Conservation (phyloP, 1,140 invertebrate genomes). For the Brachionus plicatilis region DNA sequence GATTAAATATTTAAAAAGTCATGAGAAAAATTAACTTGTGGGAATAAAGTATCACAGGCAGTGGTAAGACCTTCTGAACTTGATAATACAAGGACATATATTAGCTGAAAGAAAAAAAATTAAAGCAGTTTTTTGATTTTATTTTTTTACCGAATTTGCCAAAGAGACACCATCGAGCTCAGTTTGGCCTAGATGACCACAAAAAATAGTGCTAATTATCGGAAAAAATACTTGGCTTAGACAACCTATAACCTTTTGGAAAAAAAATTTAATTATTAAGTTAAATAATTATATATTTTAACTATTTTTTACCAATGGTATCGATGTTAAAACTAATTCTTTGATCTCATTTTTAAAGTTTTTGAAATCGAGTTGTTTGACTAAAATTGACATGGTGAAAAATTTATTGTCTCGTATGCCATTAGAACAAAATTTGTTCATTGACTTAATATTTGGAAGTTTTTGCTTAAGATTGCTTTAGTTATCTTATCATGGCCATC, state of each 20-base stretch:
- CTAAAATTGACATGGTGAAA: background rate
- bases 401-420: background rate
- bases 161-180: constrained; percentile 34
- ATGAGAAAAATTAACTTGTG: background rate
- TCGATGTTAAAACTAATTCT: background rate
- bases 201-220: constrained; percentile 19
- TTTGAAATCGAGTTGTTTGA: background rate
- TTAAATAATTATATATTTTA: no score
- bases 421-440: background rate
- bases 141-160: background rate
- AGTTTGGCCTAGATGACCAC: constrained; percentile 9
- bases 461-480: background rate
- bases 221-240: constrained; percentile 33
- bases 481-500: background rate
- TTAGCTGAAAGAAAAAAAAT: background rate
- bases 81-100: background rate
- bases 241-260: background rate
- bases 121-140: background rate
- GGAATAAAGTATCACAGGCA: constrained; percentile 38
- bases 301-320: background rate
- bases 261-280: background rate
- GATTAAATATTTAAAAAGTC: background rate
- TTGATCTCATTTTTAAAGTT: background rate
- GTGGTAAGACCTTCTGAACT: constrained; percentile 1
- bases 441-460: background rate